phyloP scores from a whole-genome alignment of 1,140 invertebrate genomes.

The Polypedilum vanderplanki region DNA sequence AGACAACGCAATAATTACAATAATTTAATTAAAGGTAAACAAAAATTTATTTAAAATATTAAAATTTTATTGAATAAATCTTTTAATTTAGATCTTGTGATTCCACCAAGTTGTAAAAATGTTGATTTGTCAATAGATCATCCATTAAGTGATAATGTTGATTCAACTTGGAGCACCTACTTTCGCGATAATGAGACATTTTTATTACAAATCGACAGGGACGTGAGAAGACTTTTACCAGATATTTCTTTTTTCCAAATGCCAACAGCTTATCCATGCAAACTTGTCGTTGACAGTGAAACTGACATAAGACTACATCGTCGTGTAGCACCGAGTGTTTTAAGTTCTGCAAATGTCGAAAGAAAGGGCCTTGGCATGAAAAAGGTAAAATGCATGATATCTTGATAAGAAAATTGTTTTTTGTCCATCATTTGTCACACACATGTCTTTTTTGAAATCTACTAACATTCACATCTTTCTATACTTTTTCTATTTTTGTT shows the following conservation, averaged over 20 bases:
- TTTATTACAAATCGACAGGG: constrained; percentile 93
- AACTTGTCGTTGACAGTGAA: constrained; percentile 62
- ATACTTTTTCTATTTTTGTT: not conserved
- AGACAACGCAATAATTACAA: constrained; percentile 70
- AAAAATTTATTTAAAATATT: no score
- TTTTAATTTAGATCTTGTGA: constrained; percentile 78
- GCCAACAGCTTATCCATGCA: constrained; percentile 76
- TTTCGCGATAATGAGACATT: constrained; percentile 94
- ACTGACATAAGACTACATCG: constrained; percentile 75
- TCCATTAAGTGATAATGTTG: constrained; percentile 88
- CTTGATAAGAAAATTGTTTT: no score
- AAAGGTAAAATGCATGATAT: constrained; percentile 55
- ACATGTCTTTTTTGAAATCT: not conserved
- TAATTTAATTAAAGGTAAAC: constrained; percentile 65
- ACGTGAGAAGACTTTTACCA: constrained; percentile 88
- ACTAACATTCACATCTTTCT: not conserved
- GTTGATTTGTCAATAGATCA: constrained; percentile 63
- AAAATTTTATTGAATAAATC: no score
- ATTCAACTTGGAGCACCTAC: constrained; percentile 86
- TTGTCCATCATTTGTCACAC: constrained; percentile 8
- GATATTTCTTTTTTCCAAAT: constrained; percentile 96
- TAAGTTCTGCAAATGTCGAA: constrained; percentile 83
- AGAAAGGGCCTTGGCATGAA: constrained; percentile 81
- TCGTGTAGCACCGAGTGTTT: constrained; percentile 75
- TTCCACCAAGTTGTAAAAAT: constrained; percentile 60